These are phyloP conservation scores for Clarias fuscus DNA, from an alignment of 2,797 vertebrate genomes.

Conservation along the genomic window DNA sequence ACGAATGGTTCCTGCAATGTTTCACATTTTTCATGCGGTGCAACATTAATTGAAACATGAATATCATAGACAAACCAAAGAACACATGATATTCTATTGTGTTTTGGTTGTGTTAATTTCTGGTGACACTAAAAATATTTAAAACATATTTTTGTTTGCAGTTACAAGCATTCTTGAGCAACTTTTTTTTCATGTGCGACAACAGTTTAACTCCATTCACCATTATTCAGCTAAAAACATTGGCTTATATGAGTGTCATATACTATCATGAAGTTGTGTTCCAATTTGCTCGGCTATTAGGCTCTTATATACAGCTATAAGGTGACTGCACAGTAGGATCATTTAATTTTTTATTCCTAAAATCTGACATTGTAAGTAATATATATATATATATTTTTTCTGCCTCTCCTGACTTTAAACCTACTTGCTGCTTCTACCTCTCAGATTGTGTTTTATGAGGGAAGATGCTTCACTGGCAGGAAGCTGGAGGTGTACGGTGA, in stretches of 20 bases:
- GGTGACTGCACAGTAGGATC: background rate
- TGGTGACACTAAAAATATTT: background rate
- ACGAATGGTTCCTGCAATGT: constrained; percentile 1
- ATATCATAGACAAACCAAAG: too few relatives aligned
- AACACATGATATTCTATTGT: background rate
- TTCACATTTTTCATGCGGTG: background rate
- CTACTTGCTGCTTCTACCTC: background rate
- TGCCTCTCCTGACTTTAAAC: background rate
- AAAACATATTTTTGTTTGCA: background rate
- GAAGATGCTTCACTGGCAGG: constrained; percentile 86
- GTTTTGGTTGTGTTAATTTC: background rate
- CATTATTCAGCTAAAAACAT: background rate
- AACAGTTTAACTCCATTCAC: background rate
- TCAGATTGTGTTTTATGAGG: constrained; percentile 89
- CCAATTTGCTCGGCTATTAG: background rate
- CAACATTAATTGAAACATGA: background rate
- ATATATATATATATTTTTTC: background rate
- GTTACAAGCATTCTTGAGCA: background rate
- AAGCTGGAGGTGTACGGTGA: constrained; percentile 86
- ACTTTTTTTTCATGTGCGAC: background rate
- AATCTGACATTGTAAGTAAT: background rate
- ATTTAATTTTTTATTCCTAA: background rate
- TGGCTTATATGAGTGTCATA: background rate
- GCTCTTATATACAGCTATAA: background rate
- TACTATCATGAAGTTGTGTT: background rate